Conservation (phyloP, 2,797 vertebrate species). For the Borostomias antarcticus region DNA sequence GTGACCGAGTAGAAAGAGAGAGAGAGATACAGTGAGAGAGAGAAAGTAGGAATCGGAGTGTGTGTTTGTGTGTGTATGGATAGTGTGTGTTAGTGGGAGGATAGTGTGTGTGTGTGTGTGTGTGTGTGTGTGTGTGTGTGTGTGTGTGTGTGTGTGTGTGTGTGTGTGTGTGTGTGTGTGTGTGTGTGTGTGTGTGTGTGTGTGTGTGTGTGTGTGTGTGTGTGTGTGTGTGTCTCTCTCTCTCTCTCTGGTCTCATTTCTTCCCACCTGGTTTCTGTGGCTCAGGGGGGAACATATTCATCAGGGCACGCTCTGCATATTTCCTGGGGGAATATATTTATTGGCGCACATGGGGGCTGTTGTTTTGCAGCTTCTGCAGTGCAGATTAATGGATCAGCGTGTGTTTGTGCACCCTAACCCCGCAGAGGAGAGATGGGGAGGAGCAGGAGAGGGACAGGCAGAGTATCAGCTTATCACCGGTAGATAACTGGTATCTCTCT, state of each 20-base stretch:
- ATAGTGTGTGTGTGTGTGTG: too few species aligned
- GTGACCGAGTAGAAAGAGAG: too few species aligned
- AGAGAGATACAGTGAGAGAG: too few species aligned
- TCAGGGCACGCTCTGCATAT: slow-evolving; percentile 19
- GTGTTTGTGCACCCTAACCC: too few species aligned
- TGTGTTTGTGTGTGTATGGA: too few species aligned
- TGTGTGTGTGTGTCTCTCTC: slow-evolving; percentile 11
- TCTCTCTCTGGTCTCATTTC: slow-evolving; percentile 2
- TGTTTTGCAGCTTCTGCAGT: slow-evolving; percentile 21
- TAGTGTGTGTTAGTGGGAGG: too few species aligned
- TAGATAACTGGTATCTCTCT: too few species aligned
- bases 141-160: slow-evolving; percentile 8
- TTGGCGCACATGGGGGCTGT: slow-evolving; percentile 27
- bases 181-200: background rate
- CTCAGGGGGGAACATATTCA: slow-evolving; percentile 28
- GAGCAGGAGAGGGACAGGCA: slow-evolving; percentile 5
- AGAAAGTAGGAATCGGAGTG: too few species aligned
- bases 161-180: slow-evolving; percentile 9
- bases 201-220: background rate
- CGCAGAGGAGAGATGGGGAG: too few species aligned
- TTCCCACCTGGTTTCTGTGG: background rate
- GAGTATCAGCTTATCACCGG: slow-evolving; percentile 6
- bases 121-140: slow-evolving; percentile 1
- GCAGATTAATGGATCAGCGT: slow-evolving; percentile 8
- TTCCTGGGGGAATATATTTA: slow-evolving; percentile 17